Conservation (phyloP, 2,797 vertebrate genomes). For the Enoplosus armatus region DNA sequence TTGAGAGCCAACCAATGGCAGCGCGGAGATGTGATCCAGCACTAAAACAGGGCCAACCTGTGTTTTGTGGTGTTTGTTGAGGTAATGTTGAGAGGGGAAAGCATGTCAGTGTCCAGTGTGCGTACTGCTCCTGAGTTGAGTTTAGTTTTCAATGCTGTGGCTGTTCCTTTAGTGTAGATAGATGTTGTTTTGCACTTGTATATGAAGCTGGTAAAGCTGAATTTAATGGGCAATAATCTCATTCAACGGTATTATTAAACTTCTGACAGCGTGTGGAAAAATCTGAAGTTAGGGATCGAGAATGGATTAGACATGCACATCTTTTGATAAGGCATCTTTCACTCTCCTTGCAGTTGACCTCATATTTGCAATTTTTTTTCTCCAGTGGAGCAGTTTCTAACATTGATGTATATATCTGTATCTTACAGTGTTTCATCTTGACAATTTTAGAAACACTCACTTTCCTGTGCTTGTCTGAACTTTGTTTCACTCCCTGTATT, state of each 20-base stretch:
- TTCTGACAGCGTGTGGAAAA: not conserved
- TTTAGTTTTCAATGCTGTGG: constrained; percentile 1
- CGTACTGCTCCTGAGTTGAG: constrained; percentile 25
- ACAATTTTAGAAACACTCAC: constrained; percentile 21
- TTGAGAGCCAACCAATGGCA: constrained; percentile 84
- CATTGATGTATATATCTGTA: too few relatives aligned
- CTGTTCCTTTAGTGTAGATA: not conserved
- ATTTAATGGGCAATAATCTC: not conserved
- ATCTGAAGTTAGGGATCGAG: not conserved
- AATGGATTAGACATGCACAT: not conserved
- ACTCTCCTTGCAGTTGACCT: not conserved
- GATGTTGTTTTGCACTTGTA: constrained; percentile 8
- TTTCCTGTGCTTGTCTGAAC: constrained; percentile 41
- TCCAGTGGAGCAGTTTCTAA: too few relatives aligned
- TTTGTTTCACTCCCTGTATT: constrained; percentile 22
- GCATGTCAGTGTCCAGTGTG: constrained; percentile 15
- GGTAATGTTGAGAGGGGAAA: constrained; percentile 50
- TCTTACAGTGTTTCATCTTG: constrained; percentile 12
- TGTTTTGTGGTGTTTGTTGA: constrained; percentile 60
- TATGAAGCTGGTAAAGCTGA: not conserved
- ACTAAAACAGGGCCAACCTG: constrained; percentile 48
- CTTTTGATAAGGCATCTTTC: not conserved
- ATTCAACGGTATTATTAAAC: not conserved
- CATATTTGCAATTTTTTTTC: too few relatives aligned
- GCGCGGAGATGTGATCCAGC: constrained; percentile 47